These are phyloP conservation scores for Drosophila flavopinicola DNA, from an alignment of 2,888 invertebrate genomes.

Conservation along the genomic window DNA sequence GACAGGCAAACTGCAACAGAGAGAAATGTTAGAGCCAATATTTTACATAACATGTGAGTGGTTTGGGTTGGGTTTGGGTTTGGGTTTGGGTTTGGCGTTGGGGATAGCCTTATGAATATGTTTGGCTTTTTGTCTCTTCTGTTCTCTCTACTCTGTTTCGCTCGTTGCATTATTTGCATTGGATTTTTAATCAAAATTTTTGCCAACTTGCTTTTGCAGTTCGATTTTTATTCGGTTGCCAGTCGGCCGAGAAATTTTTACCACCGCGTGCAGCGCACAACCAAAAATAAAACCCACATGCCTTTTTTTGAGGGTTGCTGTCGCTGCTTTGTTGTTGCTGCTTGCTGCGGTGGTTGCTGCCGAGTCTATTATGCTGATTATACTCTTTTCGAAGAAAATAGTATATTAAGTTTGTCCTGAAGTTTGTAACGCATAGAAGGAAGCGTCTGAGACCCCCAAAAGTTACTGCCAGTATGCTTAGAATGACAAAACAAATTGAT, in stretches of 20 bases:
- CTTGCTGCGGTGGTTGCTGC: constrained; percentile 59
- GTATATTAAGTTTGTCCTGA: no score
- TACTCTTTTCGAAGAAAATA: no score
- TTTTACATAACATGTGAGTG: constrained; percentile 41
- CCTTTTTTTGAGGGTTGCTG: constrained; percentile 56
- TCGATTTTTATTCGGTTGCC: constrained; percentile 30
- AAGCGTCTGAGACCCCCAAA: no score
- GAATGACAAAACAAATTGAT: no score
- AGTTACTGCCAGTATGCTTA: no score
- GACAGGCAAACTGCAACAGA: constrained; percentile 65
- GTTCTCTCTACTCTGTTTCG: constrained; percentile 3
- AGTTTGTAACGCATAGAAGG: no score
- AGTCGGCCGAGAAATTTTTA: constrained; percentile 12
- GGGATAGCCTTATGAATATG: constrained; percentile 40
- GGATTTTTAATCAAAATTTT: constrained; percentile 72
- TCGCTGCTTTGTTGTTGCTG: background rate
- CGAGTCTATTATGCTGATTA: constrained; percentile 78
- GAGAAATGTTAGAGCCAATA: constrained; percentile 46
- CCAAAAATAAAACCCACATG: constrained; percentile 22
- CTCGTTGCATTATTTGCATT: constrained; percentile 66
- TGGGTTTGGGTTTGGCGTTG: background rate
- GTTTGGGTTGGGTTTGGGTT: background rate
- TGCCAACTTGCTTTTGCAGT: constrained; percentile 21
- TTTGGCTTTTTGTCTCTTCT: constrained; percentile 16
- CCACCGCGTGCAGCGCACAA: no score